Evolutionary conservation across 2,113 vertebrate genomes (phyloP).

Genomic region (Dicrurus megarhynchus): DNA sequence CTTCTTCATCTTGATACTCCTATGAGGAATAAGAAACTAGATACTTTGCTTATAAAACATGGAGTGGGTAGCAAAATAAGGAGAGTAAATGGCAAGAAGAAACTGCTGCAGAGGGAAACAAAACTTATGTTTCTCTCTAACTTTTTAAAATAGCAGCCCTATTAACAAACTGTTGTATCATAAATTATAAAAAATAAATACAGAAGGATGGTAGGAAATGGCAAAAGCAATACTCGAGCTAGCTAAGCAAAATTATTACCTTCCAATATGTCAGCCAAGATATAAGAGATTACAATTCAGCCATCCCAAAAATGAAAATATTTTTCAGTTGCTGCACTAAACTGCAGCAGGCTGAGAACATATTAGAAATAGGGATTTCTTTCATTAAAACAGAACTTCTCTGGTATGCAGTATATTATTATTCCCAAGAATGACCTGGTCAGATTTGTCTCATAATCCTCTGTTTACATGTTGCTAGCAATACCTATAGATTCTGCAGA

Average conservation of each 20-base stretch:
- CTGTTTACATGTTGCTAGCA: not conserved
- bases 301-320: not conserved
- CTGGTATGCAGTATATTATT: not conserved
- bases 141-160: not conserved
- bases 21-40: not conserved
- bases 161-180: not conserved
- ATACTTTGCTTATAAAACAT: not conserved
- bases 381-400: not conserved
- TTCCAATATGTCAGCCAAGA: not conserved
- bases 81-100: not conserved
- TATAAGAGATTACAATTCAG: not conserved
- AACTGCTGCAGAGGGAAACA: not conserved
- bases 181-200: not conserved
- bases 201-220: not conserved
- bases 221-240: not conserved
- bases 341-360: not conserved
- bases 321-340: not conserved
- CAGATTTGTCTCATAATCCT: not conserved
- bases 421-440: not conserved
- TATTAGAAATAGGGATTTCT: not conserved
- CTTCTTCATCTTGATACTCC: not conserved
- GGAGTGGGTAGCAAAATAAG: not conserved
- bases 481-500: not conserved
- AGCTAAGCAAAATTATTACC: not conserved
- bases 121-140: not conserved